phyloP scores from a whole-genome alignment of 2,113 vertebrate species.

The Elaphurus davidianus region DNA sequence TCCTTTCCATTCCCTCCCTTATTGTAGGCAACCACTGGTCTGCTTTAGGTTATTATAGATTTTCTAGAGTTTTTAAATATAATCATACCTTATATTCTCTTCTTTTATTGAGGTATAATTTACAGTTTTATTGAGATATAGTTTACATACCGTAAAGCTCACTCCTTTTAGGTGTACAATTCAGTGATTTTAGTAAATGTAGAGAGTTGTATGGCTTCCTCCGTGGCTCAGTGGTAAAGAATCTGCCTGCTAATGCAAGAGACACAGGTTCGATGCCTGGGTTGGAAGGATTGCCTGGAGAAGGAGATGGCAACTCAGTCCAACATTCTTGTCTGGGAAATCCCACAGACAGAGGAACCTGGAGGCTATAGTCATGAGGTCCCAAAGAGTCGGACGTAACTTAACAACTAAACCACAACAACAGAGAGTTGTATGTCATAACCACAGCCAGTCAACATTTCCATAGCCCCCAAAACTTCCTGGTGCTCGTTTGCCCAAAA shows the following conservation, averaged over 20 bases:
- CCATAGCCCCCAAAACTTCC: background rate
- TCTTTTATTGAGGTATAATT: background rate
- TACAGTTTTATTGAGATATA: background rate
- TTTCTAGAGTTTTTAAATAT: background rate
- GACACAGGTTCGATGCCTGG: background rate
- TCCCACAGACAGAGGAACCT: background rate
- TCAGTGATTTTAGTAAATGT: background rate
- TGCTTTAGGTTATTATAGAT: background rate
- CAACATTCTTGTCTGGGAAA: background rate
- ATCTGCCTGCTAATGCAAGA: background rate
- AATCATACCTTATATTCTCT: background rate
- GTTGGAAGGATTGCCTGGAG: background rate
- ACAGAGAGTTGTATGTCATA: background rate
- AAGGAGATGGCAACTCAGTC: background rate
- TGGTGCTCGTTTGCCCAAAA: background rate
- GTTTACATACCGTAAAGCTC: background rate
- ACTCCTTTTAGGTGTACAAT: background rate
- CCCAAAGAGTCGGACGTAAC: background rate
- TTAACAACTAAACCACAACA: background rate
- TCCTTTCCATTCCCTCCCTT: background rate
- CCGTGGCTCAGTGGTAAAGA: background rate
- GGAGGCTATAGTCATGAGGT: background rate
- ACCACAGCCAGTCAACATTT: background rate
- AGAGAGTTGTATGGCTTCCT: background rate
- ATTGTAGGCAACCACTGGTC: background rate